Evolutionary conservation across 2,113 vertebrate genomes (phyloP), one percentile per base, ranked within the genome.

Genomic region (Phaetusa simplex): DNA sequence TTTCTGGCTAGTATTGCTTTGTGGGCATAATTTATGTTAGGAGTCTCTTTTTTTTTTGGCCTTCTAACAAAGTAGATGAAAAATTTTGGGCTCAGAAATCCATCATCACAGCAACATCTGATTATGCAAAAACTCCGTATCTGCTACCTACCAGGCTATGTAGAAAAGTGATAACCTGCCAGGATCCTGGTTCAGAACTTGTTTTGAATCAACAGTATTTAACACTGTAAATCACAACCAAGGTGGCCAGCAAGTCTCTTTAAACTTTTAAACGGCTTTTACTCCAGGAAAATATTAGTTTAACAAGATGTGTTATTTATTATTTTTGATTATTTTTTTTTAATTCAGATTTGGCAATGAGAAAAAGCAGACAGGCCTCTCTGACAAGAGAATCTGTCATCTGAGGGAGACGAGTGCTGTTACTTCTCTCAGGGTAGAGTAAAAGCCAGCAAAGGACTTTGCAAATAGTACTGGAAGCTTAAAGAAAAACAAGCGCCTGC

Each of bases 141-240:
- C 90, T 96, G 73, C 92, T 94, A 80, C 84, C 82, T 87, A 96
- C 72, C 79, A 96, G 95, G 65, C 86, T 82, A 83, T 67, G 67
- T 6, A 90, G 80, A 71, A 55, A 86, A 92, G 59, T 23, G 58
- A 94, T 43, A 86, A 91, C 70, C 50, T 88, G 78, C 80, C 84
- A 93, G 76, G 61, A 90, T 82, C 65, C 40, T 86, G 62, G 34
- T 96, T 88, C 88, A 93, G 84, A 94, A 96, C 94, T 16, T 66
- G 65, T 52, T 96, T 77, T 86, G 38, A 71, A 81, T 84, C 53
- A 82, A 45, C 40, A 87, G 30, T 30, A 74, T 58, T 95, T 84
- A 89, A 53, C 43, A 71, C 38, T 70, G 50, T 62, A 93, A 97
- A 94, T 93, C 70, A 91, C 65, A 93, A 43, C 17, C 58, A 82